Evolutionary conservation across 2,797 vertebrate species (phyloP), one percentile per base, ranked within the genome.

Genomic region (Remorina albescens): DNA sequence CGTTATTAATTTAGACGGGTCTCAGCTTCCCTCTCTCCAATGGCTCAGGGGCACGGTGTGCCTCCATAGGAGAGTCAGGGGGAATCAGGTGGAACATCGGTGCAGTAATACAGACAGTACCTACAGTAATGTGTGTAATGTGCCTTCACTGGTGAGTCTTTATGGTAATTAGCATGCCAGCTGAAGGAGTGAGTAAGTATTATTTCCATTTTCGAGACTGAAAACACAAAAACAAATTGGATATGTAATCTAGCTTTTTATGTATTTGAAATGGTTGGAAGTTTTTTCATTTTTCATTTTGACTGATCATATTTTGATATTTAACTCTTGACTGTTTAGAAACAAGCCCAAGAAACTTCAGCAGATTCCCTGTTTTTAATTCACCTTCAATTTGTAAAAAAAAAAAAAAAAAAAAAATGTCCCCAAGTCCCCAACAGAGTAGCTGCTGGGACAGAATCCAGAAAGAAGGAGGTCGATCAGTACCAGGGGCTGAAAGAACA

Each of bases 1-100:
- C 73, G 76, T 84, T 56, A 81, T 71, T 71, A 34, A 80, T 86
- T 79, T 28, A 75, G 59, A 18, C 37, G 26, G 12, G 19, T 44
- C 46, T 37, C 12, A n/a, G 49, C 51, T 41, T 18, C 54, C n/a
- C 36, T 62, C 71, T 55, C 32, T 23, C 59, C 28, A 25, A 55
- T 56, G 37, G 54, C 63, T 73, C 34, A 13, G 75, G 60, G 78
- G 44, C 53, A 64, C 6, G 59, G 58, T 28, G 9, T 16, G 42
- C 37, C 73, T 39, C 55, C 44, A 54, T 7, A 47, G 46, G 51
- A 37, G 49, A 67, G 15, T 54, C 74, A 65, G 28, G 44, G 51
- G 28, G 53, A 82, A 58, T 69, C 62, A 73, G 30, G 50, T 39
- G 41, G 67, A 72, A 65, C 42, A 41, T 6, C 12, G n/a, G 2